phyloP scores from a whole-genome alignment of 2,113 vertebrate genomes.

The Brachirus orientalis region DNA sequence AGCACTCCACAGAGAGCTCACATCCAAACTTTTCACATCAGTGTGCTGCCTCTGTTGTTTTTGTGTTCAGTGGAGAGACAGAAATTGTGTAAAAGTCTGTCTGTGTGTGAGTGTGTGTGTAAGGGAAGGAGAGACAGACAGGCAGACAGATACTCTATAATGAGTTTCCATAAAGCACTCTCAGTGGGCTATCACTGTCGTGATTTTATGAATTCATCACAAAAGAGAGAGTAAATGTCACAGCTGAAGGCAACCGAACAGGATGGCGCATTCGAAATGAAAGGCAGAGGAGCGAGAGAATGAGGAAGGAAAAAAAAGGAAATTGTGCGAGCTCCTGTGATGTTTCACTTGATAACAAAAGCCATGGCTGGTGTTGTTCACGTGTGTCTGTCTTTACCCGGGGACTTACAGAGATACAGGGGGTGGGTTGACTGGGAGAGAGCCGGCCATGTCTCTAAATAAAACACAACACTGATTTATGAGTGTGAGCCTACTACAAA shows the following conservation, averaged over 20 bases:
- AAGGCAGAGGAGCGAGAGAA: conserved; percentile 50
- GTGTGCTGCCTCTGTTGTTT: conserved; percentile 65
- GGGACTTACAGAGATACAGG: conserved; percentile 26
- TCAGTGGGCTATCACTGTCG: conserved; percentile 61
- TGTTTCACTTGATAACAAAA: conserved; percentile 65
- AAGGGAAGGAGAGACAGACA: conserved; percentile 44
- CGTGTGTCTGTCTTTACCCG: conserved; percentile 42
- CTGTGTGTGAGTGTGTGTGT: conserved; percentile 31
- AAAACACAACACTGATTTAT: conserved; percentile 79
- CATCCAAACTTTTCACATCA: conserved; percentile 73
- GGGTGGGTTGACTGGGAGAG: conserved; percentile 29
- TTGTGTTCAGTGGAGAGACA: conserved; percentile 48
- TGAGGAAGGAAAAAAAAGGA: conserved; percentile 13
- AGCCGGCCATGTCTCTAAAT: conserved; percentile 66
- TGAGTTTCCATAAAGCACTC: conserved; percentile 73
- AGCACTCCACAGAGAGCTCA: conserved; percentile 72
- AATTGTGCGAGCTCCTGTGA: conserved; percentile 60
- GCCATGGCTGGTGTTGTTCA: conserved; percentile 50
- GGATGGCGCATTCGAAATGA: conserved; percentile 53
- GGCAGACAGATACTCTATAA: conserved; percentile 69
- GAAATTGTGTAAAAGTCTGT: conserved; percentile 37
- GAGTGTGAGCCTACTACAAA: conserved; percentile 54
- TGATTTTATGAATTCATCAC: conserved; percentile 77
- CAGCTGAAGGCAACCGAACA: conserved; percentile 53
- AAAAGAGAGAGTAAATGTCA: conserved; percentile 76